Conservation (phyloP, 2,113 vertebrate genomes). For the Pseudorasbora parva region DNA sequence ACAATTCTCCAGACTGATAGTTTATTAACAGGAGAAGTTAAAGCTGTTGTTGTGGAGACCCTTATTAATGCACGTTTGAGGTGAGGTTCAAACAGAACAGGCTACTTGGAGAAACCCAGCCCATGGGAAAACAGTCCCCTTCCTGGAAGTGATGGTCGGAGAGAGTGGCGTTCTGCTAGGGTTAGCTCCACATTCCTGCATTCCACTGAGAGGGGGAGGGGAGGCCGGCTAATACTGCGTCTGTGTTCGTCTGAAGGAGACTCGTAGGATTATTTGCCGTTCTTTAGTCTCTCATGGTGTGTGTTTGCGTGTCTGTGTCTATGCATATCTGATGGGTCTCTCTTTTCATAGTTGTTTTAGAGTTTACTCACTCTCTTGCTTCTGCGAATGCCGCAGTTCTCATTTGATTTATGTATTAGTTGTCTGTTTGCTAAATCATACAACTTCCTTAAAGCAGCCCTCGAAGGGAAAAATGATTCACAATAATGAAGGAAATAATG, state of each 20-base stretch:
- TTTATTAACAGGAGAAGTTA: conserved; percentile 41
- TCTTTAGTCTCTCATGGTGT: neutral
- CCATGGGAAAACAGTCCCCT: conserved; percentile 47
- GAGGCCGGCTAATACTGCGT: neutral
- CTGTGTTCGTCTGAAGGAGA: conserved; percentile 36
- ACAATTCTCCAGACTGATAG: conserved; percentile 40
- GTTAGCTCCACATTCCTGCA: conserved; percentile 60
- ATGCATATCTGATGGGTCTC: conserved; percentile 13
- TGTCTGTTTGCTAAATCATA: neutral
- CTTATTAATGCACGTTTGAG: conserved; percentile 28
- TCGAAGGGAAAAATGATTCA: neutral
- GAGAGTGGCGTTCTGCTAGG: conserved; percentile 43
- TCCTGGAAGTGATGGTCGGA: conserved; percentile 53
- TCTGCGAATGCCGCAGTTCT: conserved; percentile 31
- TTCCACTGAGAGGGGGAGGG: conserved; percentile 51
- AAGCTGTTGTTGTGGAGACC: conserved; percentile 45
- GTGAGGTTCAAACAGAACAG: conserved; percentile 25
- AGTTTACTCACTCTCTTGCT: conserved; percentile 40
- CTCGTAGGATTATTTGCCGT: conserved; percentile 10
- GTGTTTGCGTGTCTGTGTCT: neutral
- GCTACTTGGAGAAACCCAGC: conserved; percentile 10
- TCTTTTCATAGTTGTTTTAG: conserved; percentile 21
- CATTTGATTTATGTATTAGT: conserved; percentile 30
- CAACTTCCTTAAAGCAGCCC: neutral
- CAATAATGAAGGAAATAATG: neutral